Conservation (phyloP, 2,797 vertebrate species). For the Lagodon rhomboides region DNA sequence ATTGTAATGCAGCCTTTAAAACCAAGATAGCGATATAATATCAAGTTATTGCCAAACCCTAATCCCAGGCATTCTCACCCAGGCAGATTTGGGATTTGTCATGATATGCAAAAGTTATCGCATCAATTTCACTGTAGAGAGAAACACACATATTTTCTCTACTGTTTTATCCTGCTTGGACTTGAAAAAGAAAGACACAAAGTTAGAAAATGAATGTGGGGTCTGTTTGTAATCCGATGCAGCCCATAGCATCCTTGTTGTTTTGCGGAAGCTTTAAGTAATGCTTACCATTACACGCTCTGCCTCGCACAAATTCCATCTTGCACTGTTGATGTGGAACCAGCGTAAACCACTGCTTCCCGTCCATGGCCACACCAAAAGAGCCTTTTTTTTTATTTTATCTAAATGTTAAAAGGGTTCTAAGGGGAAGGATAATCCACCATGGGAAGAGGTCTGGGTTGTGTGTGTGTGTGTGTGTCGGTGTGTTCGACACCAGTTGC, state of each 20-base stretch:
- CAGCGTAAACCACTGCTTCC: background rate
- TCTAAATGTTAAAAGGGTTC: constrained; percentile 17
- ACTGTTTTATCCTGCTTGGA: background rate
- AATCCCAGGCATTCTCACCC: no score
- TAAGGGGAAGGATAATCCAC: constrained; percentile 7
- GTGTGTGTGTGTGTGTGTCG: constrained; percentile 6
- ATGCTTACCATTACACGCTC: background rate
- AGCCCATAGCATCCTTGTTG: background rate
- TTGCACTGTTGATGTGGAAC: background rate
- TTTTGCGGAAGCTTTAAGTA: background rate
- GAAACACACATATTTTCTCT: background rate
- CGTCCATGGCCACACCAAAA: background rate
- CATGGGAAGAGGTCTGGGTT: constrained; percentile 22
- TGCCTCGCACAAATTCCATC: background rate
- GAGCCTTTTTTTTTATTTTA: constrained; percentile 1
- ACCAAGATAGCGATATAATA: no score
- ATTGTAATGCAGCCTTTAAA: no score
- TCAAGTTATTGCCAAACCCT: no score
- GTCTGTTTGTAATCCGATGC: background rate
- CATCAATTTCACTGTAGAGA: background rate
- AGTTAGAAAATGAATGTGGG: background rate
- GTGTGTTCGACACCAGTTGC: constrained; percentile 55
- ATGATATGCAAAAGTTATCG: background rate
- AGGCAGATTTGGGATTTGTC: background rate
- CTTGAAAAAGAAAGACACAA: background rate